Base-by-base conservation (phyloP, 2,113 vertebrate species). In the Neoarius graeffei region DNA sequence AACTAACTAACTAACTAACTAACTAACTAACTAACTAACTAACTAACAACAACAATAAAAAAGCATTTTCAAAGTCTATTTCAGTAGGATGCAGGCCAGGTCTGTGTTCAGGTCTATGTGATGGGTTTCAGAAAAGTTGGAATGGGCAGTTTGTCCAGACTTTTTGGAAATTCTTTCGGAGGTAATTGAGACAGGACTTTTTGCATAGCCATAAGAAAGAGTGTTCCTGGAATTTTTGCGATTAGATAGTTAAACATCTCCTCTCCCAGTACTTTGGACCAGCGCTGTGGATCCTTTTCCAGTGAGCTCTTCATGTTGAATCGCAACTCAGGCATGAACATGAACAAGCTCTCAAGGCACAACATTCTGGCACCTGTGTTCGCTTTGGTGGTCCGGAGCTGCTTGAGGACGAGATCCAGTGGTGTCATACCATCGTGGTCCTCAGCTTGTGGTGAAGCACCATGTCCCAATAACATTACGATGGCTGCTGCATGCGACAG, bases 141-240 rank as follows among this genome's bases (percentile, higher is more conserved):
- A 91, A 98, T 97, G 87, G 97, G 96, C 85, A 98, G 94, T 85
- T 96, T 93, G 19, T 95, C 94, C 90, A 98, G 95, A 90, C 96
- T 96, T 88, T 94, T 93, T 8, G 95, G 95, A 89, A 98, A 97
- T 81, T 93, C 93, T 0, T 95, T 93, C 0, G 96, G 96, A 23
- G 95, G 96, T 57, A 98, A 95, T 91, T 94, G 95, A 91, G 92
- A 93, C 9, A 98, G 93, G 23, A 97, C 91, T 60, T 92, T 95
- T 92, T 96, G 96, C 96, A 97, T 98, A 86, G 96, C 93, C 59
- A 91, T 88, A 56, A 97, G 95, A n/a, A 96, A 93, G 83, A 98
- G 95, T 59, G 96, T 93, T 15, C 95, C 95, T 8, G 97, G 96
- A 7, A 91, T 93, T 30, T 93, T 94, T 23, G 96, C 96, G 15